A percentile compares a stretch with the other conserved stretches of the same genome.
Evolutionary conservation across 2,113 vertebrate genomes (phyloP).

Genomic region (Ptychochromis oligacanthus): DNA sequence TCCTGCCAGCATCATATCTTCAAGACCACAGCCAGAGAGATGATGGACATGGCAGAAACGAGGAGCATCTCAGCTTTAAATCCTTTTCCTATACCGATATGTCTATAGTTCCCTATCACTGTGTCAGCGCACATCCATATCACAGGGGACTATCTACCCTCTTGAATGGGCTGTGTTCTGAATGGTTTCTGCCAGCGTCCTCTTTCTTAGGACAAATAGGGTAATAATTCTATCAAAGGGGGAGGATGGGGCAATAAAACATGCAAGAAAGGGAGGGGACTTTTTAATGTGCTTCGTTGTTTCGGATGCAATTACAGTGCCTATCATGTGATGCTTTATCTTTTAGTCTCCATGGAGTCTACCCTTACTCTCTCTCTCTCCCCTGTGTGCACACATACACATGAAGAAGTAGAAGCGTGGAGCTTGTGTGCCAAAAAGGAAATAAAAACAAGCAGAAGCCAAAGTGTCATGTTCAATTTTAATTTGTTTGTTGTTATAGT

Average conservation of each 20-base stretch:
- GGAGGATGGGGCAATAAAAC: constrained; percentile 66
- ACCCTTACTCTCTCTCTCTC: background rate
- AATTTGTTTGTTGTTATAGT: constrained; percentile 63
- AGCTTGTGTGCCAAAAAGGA: background rate
- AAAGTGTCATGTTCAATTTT: constrained; percentile 65
- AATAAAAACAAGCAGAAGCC: constrained; percentile 50
- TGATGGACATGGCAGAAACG: constrained; percentile 36
- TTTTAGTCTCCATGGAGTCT: constrained; percentile 48
- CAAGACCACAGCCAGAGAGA: constrained; percentile 35
- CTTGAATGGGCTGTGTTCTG: constrained; percentile 42
- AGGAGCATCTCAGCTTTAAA: constrained; percentile 29
- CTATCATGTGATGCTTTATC: constrained; percentile 63
- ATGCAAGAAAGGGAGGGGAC: constrained; percentile 37
- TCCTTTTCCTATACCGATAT: constrained; percentile 30
- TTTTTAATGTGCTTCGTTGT: constrained; percentile 65
- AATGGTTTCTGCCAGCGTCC: constrained; percentile 42
- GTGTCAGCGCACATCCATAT: constrained; percentile 37
- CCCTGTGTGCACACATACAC: background rate
- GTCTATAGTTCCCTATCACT: constrained; percentile 40
- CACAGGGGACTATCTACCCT: constrained; percentile 37
- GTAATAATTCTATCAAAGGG: constrained; percentile 69
- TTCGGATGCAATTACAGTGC: constrained; percentile 70
- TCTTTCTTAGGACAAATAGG: constrained; percentile 63
- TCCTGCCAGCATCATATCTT: constrained; percentile 10
- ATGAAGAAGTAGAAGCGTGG: background rate